Base-by-base conservation (phyloP, 2,113 vertebrate species). In the Galbula dea region DNA sequence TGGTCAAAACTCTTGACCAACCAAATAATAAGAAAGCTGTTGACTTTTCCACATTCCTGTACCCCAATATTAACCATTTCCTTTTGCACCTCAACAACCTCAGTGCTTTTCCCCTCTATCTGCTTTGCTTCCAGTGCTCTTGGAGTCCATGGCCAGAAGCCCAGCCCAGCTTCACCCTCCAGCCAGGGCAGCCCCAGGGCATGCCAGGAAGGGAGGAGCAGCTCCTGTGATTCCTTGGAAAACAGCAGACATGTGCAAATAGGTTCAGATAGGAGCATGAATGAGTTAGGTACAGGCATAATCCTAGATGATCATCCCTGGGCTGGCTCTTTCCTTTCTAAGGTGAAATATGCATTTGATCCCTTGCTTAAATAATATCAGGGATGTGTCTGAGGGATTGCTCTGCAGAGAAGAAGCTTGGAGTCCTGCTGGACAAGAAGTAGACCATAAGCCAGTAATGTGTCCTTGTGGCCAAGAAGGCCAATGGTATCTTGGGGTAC, bases 11-110 rank as follows among this genome's bases (percentile, higher is more conserved):
- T 48, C 2, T 22, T 59, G 54, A 46, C 45, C 67, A 49, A 15
- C 6, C 16, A 16, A 68, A 41, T 4, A 27, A 20, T 45, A 26
- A 39, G 51, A 54, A 66, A 63, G 1, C 7, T 62, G 46, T 69
- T 17, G 30, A 24, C 2, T 61, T 89, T 30, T 27, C 66, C 39
- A 29, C 19, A 2, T 34, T 1, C 9, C 24, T 45, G 10, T 32
- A 12, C 10, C n/a, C n/a, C 0, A 1, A 19, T 27, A 45, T 2
- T 45, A 75, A 74, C 13, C 16, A 59, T 46, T 61, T 3, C 8
- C 24, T 34, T 7, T 22, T 30, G 10, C 6, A 14, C 17, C 26
- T 65, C 61, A 19, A 0, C 24, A 75, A 9, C 10, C 15, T 61
- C 11, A 21, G 27, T 80, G 48, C 11, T 59, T 78, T 86, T 32